A percentile compares a stretch with the other conserved stretches of the same genome.
Conservation (phyloP, 1,140 invertebrate species). For the Brachionus manjavacas region DNA sequence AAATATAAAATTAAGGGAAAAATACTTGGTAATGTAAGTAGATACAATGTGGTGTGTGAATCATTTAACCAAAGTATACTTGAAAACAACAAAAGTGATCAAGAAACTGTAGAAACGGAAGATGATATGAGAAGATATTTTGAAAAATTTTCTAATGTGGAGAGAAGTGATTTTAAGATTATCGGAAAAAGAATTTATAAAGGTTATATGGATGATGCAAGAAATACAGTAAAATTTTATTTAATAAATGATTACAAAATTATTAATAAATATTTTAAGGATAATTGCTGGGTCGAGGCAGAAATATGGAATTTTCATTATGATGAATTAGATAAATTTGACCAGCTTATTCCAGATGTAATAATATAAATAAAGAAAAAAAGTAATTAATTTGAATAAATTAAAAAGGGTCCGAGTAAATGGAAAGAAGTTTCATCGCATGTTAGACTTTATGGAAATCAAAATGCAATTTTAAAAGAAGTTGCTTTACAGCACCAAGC, state of each 20-base stretch:
- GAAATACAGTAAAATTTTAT: conserved; percentile 30
- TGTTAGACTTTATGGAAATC: conserved; percentile 11
- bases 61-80: conserved; percentile 52
- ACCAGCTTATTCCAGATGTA: conserved; percentile 17
- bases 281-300: conserved; percentile 30
- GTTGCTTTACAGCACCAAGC: not conserved
- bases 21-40: not conserved
- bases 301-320: conserved; percentile 38
- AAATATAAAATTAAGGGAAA: not conserved
- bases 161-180: not conserved
- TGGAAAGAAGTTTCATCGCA: conserved; percentile 35
- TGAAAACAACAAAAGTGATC: conserved; percentile 59
- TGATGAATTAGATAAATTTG: conserved; percentile 1
- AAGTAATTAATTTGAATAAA: not conserved
- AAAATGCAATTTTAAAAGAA: conserved; percentile 35
- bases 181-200: not conserved
- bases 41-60: not conserved
- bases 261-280: not conserved
- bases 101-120: conserved; percentile 56
- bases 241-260: not conserved
- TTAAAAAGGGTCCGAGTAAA: conserved; percentile 1
- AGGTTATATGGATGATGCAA: conserved; percentile 23
- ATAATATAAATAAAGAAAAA: not conserved
- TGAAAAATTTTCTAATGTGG: conserved; percentile 57
- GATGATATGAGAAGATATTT: conserved; percentile 49